Evolutionary conservation across 1,140 invertebrate species (phyloP).

Genomic region (Cydia splendana): DNA sequence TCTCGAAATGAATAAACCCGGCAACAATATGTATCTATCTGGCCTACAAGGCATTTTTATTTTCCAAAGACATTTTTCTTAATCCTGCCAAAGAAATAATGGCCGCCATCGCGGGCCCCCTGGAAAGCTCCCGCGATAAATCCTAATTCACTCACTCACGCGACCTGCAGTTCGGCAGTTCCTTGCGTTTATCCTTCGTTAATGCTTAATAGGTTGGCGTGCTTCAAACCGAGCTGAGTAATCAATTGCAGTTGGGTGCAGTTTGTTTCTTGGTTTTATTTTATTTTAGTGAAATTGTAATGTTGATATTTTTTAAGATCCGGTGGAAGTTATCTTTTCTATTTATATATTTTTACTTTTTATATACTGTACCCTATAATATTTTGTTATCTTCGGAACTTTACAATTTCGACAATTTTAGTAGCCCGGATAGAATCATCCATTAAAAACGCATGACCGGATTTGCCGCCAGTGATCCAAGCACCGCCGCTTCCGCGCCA

Average conservation of each 20-base stretch:
- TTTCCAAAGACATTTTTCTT: background rate
- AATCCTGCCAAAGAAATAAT: slow-evolving; percentile 2
- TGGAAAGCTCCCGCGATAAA: slow-evolving; percentile 28
- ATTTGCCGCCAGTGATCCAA: slow-evolving; percentile 17
- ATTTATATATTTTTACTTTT: too few relatives aligned
- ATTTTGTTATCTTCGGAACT: too few relatives aligned
- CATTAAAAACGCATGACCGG: slow-evolving; percentile 17
- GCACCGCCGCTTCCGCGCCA: slow-evolving; percentile 21
- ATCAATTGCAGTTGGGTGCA: background rate
- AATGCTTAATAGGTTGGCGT: slow-evolving; percentile 9
- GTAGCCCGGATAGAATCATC: slow-evolving; percentile 6
- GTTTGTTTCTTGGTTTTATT: background rate
- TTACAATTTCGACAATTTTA: background rate
- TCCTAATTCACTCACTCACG: slow-evolving; percentile 36
- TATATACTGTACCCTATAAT: too few relatives aligned
- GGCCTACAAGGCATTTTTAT: background rate
- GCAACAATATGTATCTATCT: background rate
- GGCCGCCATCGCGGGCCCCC: background rate
- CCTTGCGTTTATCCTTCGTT: slow-evolving; percentile 34
- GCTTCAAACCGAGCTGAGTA: background rate
- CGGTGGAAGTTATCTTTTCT: too few relatives aligned
- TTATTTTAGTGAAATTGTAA: background rate
- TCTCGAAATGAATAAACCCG: background rate
- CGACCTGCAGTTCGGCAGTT: slow-evolving; percentile 31
- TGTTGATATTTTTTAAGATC: too few relatives aligned